These are phyloP conservation scores for Drosophila neutralis DNA, from an alignment of 2,888 invertebrate species.

Conservation along the genomic window DNA sequence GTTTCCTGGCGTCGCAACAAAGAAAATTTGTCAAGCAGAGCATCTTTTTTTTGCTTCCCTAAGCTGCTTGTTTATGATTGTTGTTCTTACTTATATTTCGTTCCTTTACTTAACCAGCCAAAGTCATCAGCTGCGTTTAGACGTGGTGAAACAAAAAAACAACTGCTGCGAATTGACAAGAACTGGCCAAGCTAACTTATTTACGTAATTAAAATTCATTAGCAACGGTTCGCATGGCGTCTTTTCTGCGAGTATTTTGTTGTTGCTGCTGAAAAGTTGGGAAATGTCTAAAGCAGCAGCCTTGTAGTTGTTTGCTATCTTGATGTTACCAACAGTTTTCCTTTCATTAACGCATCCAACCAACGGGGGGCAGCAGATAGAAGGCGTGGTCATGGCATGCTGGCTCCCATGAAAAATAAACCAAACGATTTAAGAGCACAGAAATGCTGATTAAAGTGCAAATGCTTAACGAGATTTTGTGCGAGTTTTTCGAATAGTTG, in stretches of 20 bases:
- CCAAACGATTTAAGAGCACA: background rate
- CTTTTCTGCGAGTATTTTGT: background rate
- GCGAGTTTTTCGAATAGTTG: background rate
- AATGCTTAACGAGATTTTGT: slow-evolving; percentile 1
- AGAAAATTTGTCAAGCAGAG: slow-evolving; percentile 24
- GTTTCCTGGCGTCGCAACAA: slow-evolving; percentile 41
- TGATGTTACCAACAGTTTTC: slow-evolving; percentile 17
- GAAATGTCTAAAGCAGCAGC: slow-evolving; percentile 17
- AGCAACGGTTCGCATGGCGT: slow-evolving; percentile 27
- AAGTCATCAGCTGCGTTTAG: slow-evolving; percentile 10
- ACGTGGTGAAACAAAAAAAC: slow-evolving; percentile 15
- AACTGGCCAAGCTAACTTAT: slow-evolving; percentile 47
- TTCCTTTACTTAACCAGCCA: background rate
- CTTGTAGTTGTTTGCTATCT: slow-evolving; percentile 5
- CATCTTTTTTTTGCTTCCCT: background rate
- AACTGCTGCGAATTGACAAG: slow-evolving; percentile 15
- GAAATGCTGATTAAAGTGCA: slow-evolving; percentile 22
- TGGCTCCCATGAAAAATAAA: slow-evolving; percentile 1
- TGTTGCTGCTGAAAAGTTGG: slow-evolving; percentile 14
- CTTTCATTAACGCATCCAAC: slow-evolving; percentile 39
- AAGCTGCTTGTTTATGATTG: slow-evolving; percentile 17
- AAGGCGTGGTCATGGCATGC: background rate
- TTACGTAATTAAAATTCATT: slow-evolving; percentile 73
- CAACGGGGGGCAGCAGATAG: background rate
- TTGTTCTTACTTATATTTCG: background rate